Conservation (phyloP, 2,797 vertebrate genomes). For the Aselliscus stoliczkanus region DNA sequence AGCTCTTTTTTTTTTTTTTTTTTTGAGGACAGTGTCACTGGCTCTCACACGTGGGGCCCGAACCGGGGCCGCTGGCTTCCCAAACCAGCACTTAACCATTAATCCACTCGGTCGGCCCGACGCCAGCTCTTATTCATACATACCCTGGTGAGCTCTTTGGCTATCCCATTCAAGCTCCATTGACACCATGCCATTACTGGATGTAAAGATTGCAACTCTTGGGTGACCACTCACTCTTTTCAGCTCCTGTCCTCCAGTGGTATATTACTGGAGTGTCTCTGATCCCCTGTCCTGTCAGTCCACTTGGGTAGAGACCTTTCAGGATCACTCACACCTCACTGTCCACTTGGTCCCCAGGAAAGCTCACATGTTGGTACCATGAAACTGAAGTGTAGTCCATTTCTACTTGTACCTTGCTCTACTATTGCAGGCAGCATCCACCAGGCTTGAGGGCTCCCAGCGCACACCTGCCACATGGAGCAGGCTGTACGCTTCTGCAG, state of each 20-base stretch:
- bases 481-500: background rate
- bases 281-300: background rate
- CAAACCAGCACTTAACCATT: no score
- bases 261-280: background rate
- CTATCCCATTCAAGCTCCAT: background rate
- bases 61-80: no score
- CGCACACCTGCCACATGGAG: background rate
- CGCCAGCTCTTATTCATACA: background rate
- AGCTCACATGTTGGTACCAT: background rate
- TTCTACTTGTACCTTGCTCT: background rate
- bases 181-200: background rate
- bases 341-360: background rate
- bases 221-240: background rate
- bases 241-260: background rate
- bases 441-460: background rate
- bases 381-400: background rate
- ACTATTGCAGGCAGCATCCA: background rate
- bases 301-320: background rate
- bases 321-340: background rate
- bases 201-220: background rate
- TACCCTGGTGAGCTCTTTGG: background rate
- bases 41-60: no score
- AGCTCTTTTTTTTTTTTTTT: no score
- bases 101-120: no score
- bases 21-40: no score